Conservation (phyloP, 1,140 invertebrate species). For the Drosophila albomicans region DNA sequence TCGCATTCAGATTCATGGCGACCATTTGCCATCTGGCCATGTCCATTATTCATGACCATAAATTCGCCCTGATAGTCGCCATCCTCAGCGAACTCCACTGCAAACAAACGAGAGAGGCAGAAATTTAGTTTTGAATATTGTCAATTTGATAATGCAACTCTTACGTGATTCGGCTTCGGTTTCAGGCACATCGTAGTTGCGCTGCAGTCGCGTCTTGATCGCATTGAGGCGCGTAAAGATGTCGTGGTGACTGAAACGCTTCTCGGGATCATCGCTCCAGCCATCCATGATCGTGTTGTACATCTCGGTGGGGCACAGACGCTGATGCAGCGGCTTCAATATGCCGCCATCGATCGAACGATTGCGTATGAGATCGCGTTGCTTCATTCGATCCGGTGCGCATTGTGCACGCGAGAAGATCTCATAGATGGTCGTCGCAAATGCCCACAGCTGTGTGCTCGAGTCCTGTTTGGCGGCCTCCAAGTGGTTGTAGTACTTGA, state of each 20-base stretch:
- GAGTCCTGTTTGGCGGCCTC: conserved; percentile 88
- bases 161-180: conserved; percentile 42
- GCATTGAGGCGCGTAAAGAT: conserved; percentile 71
- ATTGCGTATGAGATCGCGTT: conserved; percentile 50
- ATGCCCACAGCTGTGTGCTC: conserved; percentile 93
- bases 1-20: background rate
- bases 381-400: conserved; percentile 34
- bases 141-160: background rate
- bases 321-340: conserved; percentile 88
- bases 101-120: background rate
- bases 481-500: conserved; percentile 90
- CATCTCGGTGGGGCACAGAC: conserved; percentile 91
- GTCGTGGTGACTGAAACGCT: conserved; percentile 89
- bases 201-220: conserved; percentile 36
- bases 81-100: conserved; percentile 30
- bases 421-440: conserved; percentile 95
- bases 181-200: conserved; percentile 36
- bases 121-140: background rate
- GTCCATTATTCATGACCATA: conserved; percentile 13
- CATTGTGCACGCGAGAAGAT: conserved; percentile 92
- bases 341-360: conserved; percentile 82
- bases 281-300: conserved; percentile 92
- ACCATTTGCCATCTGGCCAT: conserved; percentile 14
- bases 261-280: conserved; percentile 91
- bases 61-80: background rate